Evolutionary conservation across 2,888 invertebrate species (phyloP), one percentile per base, ranked within the genome.

Genomic region (Isoperla grammatica): DNA sequence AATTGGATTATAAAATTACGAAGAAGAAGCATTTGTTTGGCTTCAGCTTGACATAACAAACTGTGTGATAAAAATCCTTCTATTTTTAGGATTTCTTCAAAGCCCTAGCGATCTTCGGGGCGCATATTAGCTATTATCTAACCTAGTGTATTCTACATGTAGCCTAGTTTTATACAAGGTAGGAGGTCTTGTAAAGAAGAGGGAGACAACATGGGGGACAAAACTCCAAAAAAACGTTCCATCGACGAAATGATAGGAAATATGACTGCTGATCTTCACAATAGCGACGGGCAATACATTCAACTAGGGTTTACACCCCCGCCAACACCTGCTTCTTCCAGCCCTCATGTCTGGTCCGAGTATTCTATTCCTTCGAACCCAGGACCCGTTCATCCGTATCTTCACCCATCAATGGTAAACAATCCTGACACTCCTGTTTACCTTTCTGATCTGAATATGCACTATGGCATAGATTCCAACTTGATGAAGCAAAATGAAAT

Each of bases 231-330:
- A 19, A 63, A 63, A 15, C 56, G 58, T 22, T 61, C 63, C 12
- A 63, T 63, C 43, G 81, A 82, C 66, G 79, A 82, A 69, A 80
- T 82, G 61, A 80, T 82, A 59, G 79, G 80, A 66, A 79, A 81
- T 65, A 80, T 82, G 77, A 80, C 81, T 37, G 78, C 81, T 13
- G 81, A 82, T 70, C 74, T 79, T 63, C 80, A 80, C 67, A 59
- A 55, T 48, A 79, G 74, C 69, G 79, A 80, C 61, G 80, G 79
- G 19, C 81, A 79, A 67, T 82, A 80, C 67, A 76, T 78, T 43
- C 79, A 79, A 61, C 75, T 81, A 61, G 79, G 79, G 2, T 77
- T 78, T 64, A 72, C 76, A 11, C 71, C 74, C 15, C 76, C 75
- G 65, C 67, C 73, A 68, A 66, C 63, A 9, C 61, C 62, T 15